phyloP scores from a whole-genome alignment of 37 sponge, comb jelly and placozoan genomes.

The Amphimedon queenslandica region DNA sequence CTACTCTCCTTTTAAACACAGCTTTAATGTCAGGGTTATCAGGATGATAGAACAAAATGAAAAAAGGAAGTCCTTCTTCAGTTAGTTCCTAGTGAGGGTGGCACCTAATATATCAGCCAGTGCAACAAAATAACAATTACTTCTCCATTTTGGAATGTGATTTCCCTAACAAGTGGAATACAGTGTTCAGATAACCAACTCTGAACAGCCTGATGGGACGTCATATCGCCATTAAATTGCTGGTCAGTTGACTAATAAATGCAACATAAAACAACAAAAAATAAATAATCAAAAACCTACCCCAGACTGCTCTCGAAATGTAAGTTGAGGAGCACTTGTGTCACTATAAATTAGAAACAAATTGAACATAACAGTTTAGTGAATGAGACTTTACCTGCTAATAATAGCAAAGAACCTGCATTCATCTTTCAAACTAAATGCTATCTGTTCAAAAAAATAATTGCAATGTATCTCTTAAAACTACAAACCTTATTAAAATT shows the following conservation, averaged over 20 bases:
- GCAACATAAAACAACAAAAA: background rate
- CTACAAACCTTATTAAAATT: constrained; percentile 33
- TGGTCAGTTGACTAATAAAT: constrained; percentile 3
- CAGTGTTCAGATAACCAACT: constrained; percentile 75
- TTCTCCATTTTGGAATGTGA: constrained; percentile 98
- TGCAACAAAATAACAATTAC: constrained; percentile 29
- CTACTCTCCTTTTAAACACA: constrained; percentile 63
- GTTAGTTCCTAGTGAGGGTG: constrained; percentile 80
- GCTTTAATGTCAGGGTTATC: constrained; percentile 68
- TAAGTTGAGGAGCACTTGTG: constrained; percentile 1
- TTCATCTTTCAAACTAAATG: constrained; percentile 50
- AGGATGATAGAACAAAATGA: constrained; percentile 93
- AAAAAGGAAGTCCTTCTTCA: constrained; percentile 94
- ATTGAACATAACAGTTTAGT: background rate
- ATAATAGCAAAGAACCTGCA: constrained; percentile 50
- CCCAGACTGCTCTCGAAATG: constrained; percentile 24
- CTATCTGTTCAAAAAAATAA: constrained; percentile 9
- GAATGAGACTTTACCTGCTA: constrained; percentile 17
- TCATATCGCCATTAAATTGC: constrained; percentile 24
- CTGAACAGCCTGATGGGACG: constrained; percentile 1
- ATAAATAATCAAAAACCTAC: background rate
- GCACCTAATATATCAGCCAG: background rate
- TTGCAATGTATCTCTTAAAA: background rate
- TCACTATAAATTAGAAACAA: background rate
- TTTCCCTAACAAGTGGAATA: constrained; percentile 92